A percentile compares a stretch with the other conserved stretches of the same genome.
phyloP scores from a whole-genome alignment of 2,888 invertebrate species.

The Agonopterix alstromeriana region DNA sequence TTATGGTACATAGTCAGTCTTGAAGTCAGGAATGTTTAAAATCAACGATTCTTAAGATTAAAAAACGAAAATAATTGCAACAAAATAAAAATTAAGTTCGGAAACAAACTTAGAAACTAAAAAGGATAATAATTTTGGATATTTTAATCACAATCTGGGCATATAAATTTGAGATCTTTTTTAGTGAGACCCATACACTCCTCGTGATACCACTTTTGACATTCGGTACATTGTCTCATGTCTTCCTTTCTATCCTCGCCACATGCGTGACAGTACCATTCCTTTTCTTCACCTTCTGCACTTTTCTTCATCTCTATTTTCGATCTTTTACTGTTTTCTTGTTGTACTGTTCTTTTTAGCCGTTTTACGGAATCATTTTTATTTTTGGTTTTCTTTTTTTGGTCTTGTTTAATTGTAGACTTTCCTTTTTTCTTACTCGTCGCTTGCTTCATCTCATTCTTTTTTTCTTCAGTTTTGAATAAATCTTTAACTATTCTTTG shows the following conservation, averaged over 20 bases:
- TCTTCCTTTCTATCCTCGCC: conserved; percentile 12
- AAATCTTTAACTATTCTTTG: too few relatives aligned
- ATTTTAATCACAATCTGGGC: conserved; percentile 15
- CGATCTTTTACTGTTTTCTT: conserved; percentile 7
- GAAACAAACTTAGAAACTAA: conserved; percentile 12
- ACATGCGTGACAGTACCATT: conserved; percentile 14
- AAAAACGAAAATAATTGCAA: too few relatives aligned
- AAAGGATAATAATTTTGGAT: conserved; percentile 9
- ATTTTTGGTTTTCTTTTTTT: too few relatives aligned
- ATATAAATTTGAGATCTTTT: conserved; percentile 16
- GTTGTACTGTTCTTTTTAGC: too few relatives aligned
- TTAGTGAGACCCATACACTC: conserved; percentile 10
- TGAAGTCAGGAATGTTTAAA: conserved; percentile 12
- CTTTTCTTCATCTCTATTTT: conserved; percentile 12
- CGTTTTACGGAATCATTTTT: too few relatives aligned
- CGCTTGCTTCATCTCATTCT: too few relatives aligned
- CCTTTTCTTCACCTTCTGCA: conserved; percentile 9
- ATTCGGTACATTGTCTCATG: conserved; percentile 16
- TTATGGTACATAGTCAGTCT: too few relatives aligned
- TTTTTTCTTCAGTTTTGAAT: too few relatives aligned
- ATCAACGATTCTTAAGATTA: too few relatives aligned
- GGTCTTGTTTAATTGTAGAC: too few relatives aligned
- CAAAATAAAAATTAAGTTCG: conserved; percentile 9
- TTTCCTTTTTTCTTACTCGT: too few relatives aligned
- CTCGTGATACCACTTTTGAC: conserved; percentile 16